Evolutionary conservation across 1,140 invertebrate genomes (phyloP).

Genomic region (Drepana arcuata): DNA sequence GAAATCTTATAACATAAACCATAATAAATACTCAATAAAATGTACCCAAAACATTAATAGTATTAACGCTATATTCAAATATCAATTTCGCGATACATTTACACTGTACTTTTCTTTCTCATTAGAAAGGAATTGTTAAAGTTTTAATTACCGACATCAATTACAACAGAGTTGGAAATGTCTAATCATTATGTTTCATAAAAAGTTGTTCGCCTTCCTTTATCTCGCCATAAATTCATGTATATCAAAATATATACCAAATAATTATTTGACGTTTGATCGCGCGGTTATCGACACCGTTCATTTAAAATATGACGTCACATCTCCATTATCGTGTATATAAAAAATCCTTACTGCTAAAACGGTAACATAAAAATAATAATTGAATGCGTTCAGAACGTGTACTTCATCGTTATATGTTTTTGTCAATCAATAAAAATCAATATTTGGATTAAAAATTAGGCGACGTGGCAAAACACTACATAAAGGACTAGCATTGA

Average conservation of each 20-base stretch:
- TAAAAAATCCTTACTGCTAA: conserved; percentile 25
- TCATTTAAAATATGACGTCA: conserved; percentile 29
- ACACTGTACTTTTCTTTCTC: conserved; percentile 23
- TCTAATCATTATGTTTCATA: no score
- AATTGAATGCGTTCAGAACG: no score
- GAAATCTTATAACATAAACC: conserved; percentile 12
- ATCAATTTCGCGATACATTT: conserved; percentile 34
- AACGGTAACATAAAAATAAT: conserved; percentile 24
- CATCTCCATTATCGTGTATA: conserved; percentile 26
- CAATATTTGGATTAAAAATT: no score
- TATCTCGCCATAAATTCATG: conserved; percentile 42
- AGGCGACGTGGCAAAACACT: no score
- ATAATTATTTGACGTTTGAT: conserved; percentile 39
- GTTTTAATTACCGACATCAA: conserved; percentile 52
- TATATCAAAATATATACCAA: conserved; percentile 63
- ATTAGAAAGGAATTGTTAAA: conserved; percentile 31
- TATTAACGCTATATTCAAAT: conserved; percentile 35
- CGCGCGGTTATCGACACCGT: conserved; percentile 25
- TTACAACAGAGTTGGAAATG: conserved; percentile 34
- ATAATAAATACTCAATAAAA: no score
- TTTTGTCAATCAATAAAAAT: no score
- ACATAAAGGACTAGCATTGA: no score
- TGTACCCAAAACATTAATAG: conserved; percentile 27
- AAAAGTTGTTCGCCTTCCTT: no score
- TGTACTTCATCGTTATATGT: no score